Evolutionary conservation across 2,888 invertebrate species (phyloP).

Genomic region (Plagiodera versicolora): DNA sequence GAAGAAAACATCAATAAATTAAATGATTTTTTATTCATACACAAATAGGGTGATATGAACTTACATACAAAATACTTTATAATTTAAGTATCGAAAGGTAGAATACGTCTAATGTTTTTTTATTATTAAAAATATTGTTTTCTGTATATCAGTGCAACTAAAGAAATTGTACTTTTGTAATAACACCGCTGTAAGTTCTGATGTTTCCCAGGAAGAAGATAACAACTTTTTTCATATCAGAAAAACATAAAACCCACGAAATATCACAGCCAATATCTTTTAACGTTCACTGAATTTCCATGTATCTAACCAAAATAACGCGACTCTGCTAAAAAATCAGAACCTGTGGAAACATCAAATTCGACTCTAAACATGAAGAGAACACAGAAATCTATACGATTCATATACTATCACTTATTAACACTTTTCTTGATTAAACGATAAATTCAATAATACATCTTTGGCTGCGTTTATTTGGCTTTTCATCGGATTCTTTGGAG

Average conservation of each 20-base stretch:
- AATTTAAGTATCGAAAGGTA: conserved; percentile 30
- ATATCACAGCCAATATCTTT: background rate
- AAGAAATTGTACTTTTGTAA: conserved; percentile 47
- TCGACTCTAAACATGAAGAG: conserved; percentile 17
- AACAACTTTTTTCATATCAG: background rate
- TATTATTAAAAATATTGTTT: conserved; percentile 46
- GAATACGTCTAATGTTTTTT: conserved; percentile 35
- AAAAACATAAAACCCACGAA: background rate
- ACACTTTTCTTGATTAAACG: conserved; percentile 42
- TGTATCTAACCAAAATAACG: background rate
- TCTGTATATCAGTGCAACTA: conserved; percentile 45
- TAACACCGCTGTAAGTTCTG: conserved; percentile 29
- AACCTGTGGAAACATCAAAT: conserved; percentile 19
- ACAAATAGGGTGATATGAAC: conserved; percentile 37
- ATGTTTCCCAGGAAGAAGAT: background rate
- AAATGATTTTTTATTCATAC: conserved; percentile 42
- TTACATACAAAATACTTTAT: conserved; percentile 41
- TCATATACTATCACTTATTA: conserved; percentile 21
- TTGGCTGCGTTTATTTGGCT: conserved; percentile 49
- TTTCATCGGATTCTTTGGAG: conserved; percentile 46
- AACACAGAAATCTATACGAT: conserved; percentile 20
- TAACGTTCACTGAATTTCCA: background rate
- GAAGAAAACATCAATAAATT: conserved; percentile 14
- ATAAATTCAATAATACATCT: conserved; percentile 51
- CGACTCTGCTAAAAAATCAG: background rate